Evolutionary conservation across 2,888 invertebrate species (phyloP), one percentile per base, ranked within the genome.

Genomic region (Drymonia ruficornis): DNA sequence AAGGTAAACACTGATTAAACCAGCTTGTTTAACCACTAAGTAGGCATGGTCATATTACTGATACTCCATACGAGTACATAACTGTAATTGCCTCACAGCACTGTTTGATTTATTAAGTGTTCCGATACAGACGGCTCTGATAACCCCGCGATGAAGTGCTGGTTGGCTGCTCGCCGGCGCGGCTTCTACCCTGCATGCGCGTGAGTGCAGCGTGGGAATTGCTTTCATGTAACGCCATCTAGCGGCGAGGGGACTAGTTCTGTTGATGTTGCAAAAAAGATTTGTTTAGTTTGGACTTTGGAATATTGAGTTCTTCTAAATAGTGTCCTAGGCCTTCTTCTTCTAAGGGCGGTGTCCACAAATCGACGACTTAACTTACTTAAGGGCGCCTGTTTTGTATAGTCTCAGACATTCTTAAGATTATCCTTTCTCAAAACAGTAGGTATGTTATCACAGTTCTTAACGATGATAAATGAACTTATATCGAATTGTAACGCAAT

Each of bases 31-130:
- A n/a, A 5, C 1, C 8, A 11, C n/a, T 36, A n/a, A 5, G 36
- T n/a, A 36, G 36, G 36, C 11, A 19, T 42, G 42, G 4, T 8
- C 42, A 42, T 42, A 42, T 42, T 9, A 12, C 11, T 3, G 42
- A 19, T 42, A 18, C 8, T 42, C 16, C 18, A 11, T 8, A 16
- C 40, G 16, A 16, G 40, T 40, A 40, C 38, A 40, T 40, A 36
- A 13, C 19, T 44, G 43, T 28, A 16, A 29, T 46, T n/a, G 29
- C 23, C 9, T 29, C 16, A 29, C 46, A 46, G 8, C 23, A 44
- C n/a, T 28, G 29, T 46, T 46, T 46, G 46, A 46, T 46, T 46
- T 46, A 46, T 46, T 28, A 46, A 29, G 46, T 46, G 46, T n/a
- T 46, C 29, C n/a, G 29, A 46, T 29, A 46, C 15, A 29, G 29